phyloP scores from a whole-genome alignment of 2,888 invertebrate species.

The Drosophila phalerata region DNA sequence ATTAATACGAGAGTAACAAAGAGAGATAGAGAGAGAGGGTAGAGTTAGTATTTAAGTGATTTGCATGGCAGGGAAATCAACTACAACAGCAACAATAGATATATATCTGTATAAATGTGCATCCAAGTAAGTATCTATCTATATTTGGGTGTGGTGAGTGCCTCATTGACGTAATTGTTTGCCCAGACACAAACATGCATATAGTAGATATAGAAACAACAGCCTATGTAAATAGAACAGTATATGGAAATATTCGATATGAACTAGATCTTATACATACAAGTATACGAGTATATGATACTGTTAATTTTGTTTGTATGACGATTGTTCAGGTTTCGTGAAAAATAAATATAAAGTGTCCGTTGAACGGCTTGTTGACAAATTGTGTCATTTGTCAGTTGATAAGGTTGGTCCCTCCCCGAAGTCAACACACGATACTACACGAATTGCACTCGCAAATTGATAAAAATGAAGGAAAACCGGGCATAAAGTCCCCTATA shows the following conservation, averaged over 20 bases:
- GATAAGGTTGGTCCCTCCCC: conserved; percentile 39
- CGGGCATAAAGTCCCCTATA: conserved; percentile 16
- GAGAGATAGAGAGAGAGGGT: conserved; percentile 5
- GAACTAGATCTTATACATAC: conserved; percentile 8
- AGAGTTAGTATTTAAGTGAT: conserved; percentile 37
- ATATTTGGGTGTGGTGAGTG: conserved; percentile 55
- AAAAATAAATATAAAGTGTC: conserved; percentile 31
- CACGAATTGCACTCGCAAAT: conserved; percentile 19
- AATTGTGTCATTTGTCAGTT: conserved; percentile 67
- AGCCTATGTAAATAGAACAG: conserved; percentile 41
- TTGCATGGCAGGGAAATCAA: conserved; percentile 33
- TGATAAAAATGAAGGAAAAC: conserved; percentile 26
- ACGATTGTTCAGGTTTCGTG: conserved; percentile 37
- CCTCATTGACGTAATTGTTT: conserved; percentile 72
- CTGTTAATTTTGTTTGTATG: conserved; percentile 30
- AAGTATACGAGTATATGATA: conserved; percentile 9
- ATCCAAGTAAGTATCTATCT: conserved; percentile 45
- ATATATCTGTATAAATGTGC: conserved; percentile 6
- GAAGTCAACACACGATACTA: conserved; percentile 43
- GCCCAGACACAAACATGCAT: conserved; percentile 29
- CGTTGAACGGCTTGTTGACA: conserved; percentile 47
- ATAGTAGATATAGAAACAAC: conserved; percentile 17
- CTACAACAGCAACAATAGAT: not conserved
- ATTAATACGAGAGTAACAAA: conserved; percentile 1
- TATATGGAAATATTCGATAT: conserved; percentile 49